A percentile compares a stretch with the other conserved stretches of the same genome.
Conservation (phyloP, 2,888 invertebrate species). For the Lasioglossum marginatum region DNA sequence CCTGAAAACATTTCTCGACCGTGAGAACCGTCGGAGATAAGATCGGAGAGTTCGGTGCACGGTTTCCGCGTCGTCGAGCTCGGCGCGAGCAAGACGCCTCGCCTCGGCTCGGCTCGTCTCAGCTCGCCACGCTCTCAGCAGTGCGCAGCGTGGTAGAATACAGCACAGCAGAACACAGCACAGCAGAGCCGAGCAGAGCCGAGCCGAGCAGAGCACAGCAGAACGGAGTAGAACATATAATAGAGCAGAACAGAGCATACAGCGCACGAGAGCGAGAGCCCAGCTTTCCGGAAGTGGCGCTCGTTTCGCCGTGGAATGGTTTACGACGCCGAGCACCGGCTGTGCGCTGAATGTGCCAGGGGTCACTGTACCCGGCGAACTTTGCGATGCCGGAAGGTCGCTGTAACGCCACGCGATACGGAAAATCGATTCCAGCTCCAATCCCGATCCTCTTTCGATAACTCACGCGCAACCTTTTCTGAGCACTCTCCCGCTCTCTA, state of each 20-base stretch:
- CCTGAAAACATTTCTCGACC: conserved; percentile 24
- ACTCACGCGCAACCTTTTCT: conserved; percentile 27
- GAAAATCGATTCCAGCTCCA: conserved; percentile 62
- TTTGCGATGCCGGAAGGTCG: conserved; percentile 66
- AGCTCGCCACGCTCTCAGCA: conserved; percentile 3
- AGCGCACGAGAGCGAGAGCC: conserved; percentile 23
- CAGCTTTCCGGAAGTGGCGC: conserved; percentile 69
- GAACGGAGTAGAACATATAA: background rate
- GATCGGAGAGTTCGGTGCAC: conserved; percentile 31
- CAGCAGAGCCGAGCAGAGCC: background rate
- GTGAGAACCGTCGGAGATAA: conserved; percentile 45
- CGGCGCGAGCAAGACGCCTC: conserved; percentile 50
- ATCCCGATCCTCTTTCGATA: conserved; percentile 46
- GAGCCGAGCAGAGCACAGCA: background rate
- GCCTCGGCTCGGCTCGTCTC: background rate
- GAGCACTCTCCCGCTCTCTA: background rate
- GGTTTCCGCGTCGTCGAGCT: conserved; percentile 50
- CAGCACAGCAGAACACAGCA: too few species aligned
- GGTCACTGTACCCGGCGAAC: conserved; percentile 75
- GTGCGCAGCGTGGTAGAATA: background rate
- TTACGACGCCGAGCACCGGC: conserved; percentile 65
- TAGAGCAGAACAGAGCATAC: background rate
- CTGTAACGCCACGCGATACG: conserved; percentile 58
- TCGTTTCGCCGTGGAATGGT: conserved; percentile 68
- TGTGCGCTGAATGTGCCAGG: conserved; percentile 44